Percentiles rank a stretch among this genome's conserved stretches.
These are phyloP conservation scores for Xanthorhoe designata DNA, from an alignment of 2,888 invertebrate species.

Conservation along the genomic window DNA sequence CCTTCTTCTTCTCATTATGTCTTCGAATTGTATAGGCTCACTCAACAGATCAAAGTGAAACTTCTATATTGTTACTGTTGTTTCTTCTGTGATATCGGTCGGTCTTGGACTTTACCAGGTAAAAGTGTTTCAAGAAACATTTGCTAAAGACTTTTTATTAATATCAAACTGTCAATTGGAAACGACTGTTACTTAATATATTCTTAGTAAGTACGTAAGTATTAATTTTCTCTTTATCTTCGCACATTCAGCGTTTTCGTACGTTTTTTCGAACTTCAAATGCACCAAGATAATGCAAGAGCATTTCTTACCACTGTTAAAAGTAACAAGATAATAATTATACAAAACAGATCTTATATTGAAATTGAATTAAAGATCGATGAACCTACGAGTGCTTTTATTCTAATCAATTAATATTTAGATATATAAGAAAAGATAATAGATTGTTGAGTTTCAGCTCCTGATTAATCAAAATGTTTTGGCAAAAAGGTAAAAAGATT, in stretches of 20 bases:
- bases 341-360: not conserved
- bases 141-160: constrained; percentile 50
- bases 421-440: not conserved
- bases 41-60: constrained; percentile 12
- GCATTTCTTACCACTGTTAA: too few species aligned
- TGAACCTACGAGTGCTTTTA: not conserved
- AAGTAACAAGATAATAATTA: too few species aligned
- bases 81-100: constrained; percentile 16
- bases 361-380: not conserved
- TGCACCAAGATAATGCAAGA: too few species aligned
- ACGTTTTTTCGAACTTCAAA: too few species aligned
- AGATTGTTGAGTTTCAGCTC: not conserved
- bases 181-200: constrained; percentile 21
- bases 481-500: not conserved
- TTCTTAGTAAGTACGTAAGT: too few species aligned
- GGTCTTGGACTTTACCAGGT: constrained; percentile 59
- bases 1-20: too few species aligned
- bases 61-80: constrained; percentile 6
- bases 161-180: constrained; percentile 34
- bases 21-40: too few species aligned
- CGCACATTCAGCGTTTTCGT: too few species aligned
- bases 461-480: not conserved
- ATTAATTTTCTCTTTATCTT: too few species aligned
- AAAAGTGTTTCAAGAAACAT: constrained; percentile 65
- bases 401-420: not conserved